A percentile compares a stretch with the other conserved stretches of the same genome.
Conservation (phyloP, 2,888 invertebrate genomes). For the Philonicus albiceps region DNA sequence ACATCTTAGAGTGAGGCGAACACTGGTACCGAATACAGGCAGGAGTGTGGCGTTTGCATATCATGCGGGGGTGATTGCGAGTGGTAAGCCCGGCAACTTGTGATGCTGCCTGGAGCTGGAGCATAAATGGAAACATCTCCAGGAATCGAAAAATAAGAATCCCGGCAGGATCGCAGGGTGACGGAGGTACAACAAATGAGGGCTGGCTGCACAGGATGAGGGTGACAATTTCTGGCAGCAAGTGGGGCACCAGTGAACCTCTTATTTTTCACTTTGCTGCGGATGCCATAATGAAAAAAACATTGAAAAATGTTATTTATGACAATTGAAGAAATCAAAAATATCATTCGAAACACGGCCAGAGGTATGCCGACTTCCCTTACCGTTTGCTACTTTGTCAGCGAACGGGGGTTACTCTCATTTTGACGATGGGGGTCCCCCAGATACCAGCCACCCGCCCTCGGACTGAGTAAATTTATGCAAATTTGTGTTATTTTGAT, state of each 20-base stretch:
- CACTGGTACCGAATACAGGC: neutral
- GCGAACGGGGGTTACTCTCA: neutral
- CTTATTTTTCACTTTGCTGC: slow-evolving; percentile 38
- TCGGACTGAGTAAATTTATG: slow-evolving; percentile 45
- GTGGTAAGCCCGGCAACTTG: neutral
- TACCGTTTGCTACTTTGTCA: neutral
- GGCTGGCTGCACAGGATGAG: slow-evolving; percentile 35
- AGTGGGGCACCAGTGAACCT: slow-evolving; percentile 3
- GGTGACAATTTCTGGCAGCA: slow-evolving; percentile 44
- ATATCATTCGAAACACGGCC: slow-evolving; percentile 7
- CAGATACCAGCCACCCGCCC: neutral
- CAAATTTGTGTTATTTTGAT: slow-evolving; percentile 49
- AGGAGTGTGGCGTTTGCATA: neutral
- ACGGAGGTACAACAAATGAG: neutral
- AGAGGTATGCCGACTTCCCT: slow-evolving; percentile 15
- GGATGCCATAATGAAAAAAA: slow-evolving; percentile 41
- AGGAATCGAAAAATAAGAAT: slow-evolving; percentile 29
- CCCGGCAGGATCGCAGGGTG: neutral
- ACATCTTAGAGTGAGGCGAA: slow-evolving; percentile 30
- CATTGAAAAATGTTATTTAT: slow-evolving; percentile 45
- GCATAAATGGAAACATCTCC: slow-evolving; percentile 29
- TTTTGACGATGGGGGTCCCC: neutral
- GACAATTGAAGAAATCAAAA: slow-evolving; percentile 44
- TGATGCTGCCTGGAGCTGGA: neutral
- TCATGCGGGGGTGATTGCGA: neutral